phyloP scores from a whole-genome alignment of 2,797 vertebrate genomes.

The Sciurus carolinensis region DNA sequence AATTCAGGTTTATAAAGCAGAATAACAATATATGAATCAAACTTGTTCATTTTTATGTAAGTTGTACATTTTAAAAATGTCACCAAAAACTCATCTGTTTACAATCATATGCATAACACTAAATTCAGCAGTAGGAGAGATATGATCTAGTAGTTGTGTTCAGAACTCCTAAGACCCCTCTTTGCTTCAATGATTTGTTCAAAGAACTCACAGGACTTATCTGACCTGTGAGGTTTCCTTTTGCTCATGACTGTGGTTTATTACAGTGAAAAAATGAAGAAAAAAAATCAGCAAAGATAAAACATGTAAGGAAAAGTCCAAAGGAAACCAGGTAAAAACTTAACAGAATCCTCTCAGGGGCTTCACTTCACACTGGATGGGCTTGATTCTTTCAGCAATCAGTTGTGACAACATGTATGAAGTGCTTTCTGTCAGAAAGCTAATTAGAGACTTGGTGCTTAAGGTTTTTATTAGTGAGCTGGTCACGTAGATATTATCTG shows the following conservation, averaged over 20 bases:
- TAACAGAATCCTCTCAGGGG: not conserved
- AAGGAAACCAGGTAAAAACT: not conserved
- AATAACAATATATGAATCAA: conserved; percentile 11
- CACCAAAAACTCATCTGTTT: not conserved
- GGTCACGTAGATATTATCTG: not conserved
- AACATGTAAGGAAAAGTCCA: not conserved
- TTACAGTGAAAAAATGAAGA: not conserved
- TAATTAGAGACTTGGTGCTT: not conserved
- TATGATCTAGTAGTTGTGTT: not conserved
- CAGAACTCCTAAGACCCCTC: not conserved
- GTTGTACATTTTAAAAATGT: not conserved
- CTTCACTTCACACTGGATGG: not conserved
- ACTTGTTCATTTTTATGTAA: not conserved
- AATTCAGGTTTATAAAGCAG: not conserved
- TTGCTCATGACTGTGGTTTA: not conserved
- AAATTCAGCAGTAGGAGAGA: not conserved
- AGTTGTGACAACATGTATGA: not conserved
- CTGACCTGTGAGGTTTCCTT: not conserved
- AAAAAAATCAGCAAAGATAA: not conserved
- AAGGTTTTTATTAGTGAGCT: not conserved
- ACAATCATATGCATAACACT: not conserved
- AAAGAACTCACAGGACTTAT: not conserved
- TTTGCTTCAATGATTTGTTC: not conserved
- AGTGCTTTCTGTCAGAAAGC: not conserved
- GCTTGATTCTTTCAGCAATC: not conserved